A percentile compares a stretch with the other conserved stretches of the same genome.
These are phyloP conservation scores for Nansenia antarctica DNA, from an alignment of 2,113 vertebrate genomes.

Conservation along the genomic window DNA sequence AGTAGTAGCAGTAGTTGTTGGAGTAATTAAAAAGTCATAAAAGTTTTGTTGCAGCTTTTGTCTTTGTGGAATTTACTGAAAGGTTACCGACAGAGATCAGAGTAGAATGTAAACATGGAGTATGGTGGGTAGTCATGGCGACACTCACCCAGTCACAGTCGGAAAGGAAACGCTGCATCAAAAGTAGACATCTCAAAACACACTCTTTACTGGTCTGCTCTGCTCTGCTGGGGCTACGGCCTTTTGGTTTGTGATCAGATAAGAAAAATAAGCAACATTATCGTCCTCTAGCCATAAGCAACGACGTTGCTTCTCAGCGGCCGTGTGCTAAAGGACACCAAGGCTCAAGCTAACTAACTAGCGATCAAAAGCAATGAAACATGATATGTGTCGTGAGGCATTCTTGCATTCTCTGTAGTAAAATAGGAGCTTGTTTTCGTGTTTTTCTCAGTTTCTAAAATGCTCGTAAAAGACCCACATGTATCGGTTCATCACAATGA, in stretches of 20 bases:
- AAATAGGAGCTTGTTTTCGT: slow-evolving; percentile 29
- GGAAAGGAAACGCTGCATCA: slow-evolving; percentile 21
- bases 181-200: slow-evolving; percentile 22
- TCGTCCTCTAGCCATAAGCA: slow-evolving; percentile 43
- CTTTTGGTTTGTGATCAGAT: background rate
- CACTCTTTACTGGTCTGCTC: background rate
- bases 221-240: background rate
- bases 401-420: slow-evolving; percentile 36
- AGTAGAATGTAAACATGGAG: slow-evolving; percentile 38
- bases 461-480: slow-evolving; percentile 33
- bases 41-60: background rate
- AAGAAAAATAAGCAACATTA: background rate
- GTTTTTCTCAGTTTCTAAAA: background rate
- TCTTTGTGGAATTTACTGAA: background rate
- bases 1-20: too few species aligned
- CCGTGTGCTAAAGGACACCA: slow-evolving; percentile 27
- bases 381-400: slow-evolving; percentile 35
- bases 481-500: too few species aligned
- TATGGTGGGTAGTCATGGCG: slow-evolving; percentile 8
- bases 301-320: slow-evolving; percentile 13
- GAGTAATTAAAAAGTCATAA: too few species aligned
- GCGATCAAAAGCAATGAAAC: slow-evolving; percentile 26
- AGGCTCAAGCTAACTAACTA: slow-evolving; percentile 53
- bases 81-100: background rate
- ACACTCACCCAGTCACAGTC: slow-evolving; percentile 38